Conservation (phyloP, 2,113 vertebrate species). For the Oxyura jamaicensis region DNA sequence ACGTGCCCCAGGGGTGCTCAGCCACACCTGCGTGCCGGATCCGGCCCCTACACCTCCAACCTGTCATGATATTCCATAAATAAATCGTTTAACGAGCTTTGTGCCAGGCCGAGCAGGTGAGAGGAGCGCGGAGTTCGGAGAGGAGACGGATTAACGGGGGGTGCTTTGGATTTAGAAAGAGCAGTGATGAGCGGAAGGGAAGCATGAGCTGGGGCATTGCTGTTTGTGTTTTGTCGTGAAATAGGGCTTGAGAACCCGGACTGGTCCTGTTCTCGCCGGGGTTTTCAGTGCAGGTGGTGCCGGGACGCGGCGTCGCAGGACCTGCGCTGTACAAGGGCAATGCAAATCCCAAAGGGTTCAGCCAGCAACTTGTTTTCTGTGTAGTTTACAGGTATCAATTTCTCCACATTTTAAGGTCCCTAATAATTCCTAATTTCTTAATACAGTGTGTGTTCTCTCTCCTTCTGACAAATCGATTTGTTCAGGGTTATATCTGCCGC, state of each 20-base stretch:
- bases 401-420: conserved; percentile 1
- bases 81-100: conserved; percentile 12
- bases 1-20: not conserved
- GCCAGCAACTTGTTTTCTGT: not conserved
- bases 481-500: not conserved
- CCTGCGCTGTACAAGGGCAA: rapidly evolving
- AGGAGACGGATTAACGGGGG: not conserved
- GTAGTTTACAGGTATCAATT: not conserved
- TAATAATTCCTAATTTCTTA: conserved; percentile 54
- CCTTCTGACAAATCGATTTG: conserved; percentile 37
- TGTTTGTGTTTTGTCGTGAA: not conserved
- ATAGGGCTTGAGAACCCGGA: not conserved
- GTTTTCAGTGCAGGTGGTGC: not conserved
- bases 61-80: not conserved
- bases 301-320: not conserved
- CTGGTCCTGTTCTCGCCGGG: rapidly evolving
- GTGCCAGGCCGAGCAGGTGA: conserved; percentile 21
- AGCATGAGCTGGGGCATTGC: not conserved
- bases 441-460: not conserved
- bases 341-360: not conserved
- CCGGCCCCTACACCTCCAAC: not conserved
- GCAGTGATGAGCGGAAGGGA: not conserved
- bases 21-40: not conserved
- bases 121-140: not conserved
- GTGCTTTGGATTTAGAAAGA: conserved; percentile 5